Percentiles rank a stretch among this genome's conserved stretches.
Evolutionary conservation across 2,113 vertebrate species (phyloP).

Genomic region (Tautogolabrus adspersus): DNA sequence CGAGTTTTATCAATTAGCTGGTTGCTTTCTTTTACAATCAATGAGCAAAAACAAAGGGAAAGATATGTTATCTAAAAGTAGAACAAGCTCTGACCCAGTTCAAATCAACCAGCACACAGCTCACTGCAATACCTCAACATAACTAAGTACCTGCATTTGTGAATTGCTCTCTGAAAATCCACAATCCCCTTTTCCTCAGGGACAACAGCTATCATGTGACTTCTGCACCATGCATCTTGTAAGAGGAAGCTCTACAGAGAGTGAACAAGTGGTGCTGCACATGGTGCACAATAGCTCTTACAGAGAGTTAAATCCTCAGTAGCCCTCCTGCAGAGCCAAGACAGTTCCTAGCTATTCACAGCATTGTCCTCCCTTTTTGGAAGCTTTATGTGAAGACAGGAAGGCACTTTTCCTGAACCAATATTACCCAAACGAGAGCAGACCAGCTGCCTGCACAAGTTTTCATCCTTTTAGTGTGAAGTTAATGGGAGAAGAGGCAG

Average conservation of each 20-base stretch:
- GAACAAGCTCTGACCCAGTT: constrained; percentile 72
- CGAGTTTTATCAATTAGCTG: not conserved
- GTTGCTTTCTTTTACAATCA: not conserved
- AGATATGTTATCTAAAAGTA: constrained; percentile 58
- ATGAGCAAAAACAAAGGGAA: constrained; percentile 24
- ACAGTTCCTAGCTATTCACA: constrained; percentile 4
- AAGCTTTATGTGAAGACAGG: constrained; percentile 11
- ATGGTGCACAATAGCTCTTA: constrained; percentile 50
- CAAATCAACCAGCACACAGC: constrained; percentile 28
- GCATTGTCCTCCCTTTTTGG: constrained; percentile 2
- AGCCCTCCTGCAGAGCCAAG: constrained; percentile 21
- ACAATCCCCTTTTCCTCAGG: constrained; percentile 52
- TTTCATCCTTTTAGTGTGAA: constrained; percentile 28
- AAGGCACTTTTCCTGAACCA: constrained; percentile 32
- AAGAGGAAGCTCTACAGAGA: constrained; percentile 37
- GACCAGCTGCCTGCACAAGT: constrained; percentile 33
- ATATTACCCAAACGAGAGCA: constrained; percentile 37
- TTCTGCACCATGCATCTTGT: constrained; percentile 36
- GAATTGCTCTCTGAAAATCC: constrained; percentile 11
- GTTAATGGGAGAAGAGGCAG: constrained; percentile 51
- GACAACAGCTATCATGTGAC: constrained; percentile 53
- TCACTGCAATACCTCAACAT: constrained; percentile 52
- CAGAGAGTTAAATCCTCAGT: constrained; percentile 40
- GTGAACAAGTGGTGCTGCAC: constrained; percentile 32
- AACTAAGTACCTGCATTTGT: constrained; percentile 60